A percentile compares a stretch with the other conserved stretches of the same genome.
phyloP scores from a whole-genome alignment of 2,888 invertebrate species.

The Campopleginae sp. region DNA sequence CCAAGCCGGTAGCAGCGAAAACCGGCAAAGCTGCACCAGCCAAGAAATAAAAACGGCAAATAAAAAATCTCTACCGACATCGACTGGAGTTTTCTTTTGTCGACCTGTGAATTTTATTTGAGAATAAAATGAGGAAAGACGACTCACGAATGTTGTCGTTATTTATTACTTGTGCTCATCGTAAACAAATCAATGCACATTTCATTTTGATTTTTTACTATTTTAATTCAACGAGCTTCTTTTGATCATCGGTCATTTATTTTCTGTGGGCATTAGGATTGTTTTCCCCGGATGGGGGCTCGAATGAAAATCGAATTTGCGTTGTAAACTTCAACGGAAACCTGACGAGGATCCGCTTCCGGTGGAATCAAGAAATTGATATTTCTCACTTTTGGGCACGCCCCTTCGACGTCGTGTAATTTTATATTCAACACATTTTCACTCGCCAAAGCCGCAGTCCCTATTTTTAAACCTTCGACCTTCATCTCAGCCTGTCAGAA shows the following conservation, averaged over 20 bases:
- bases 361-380: conserved; percentile 73
- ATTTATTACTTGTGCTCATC: conserved; percentile 27
- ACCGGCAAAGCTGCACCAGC: conserved; percentile 68
- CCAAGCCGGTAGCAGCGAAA: conserved; percentile 81
- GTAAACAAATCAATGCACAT: not conserved
- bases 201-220: not conserved
- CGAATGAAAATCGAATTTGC: conserved; percentile 69
- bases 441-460: conserved; percentile 71
- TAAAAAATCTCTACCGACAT: conserved; percentile 14
- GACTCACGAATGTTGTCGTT: conserved; percentile 42
- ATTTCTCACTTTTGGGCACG: conserved; percentile 64
- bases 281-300: conserved; percentile 69
- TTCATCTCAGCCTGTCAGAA: conserved; percentile 72
- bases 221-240: not conserved
- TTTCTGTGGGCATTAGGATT: conserved; percentile 9
- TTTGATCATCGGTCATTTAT: conserved; percentile 14
- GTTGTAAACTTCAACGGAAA: conserved; percentile 72
- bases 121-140: conserved; percentile 77
- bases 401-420: conserved; percentile 69
- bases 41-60: conserved; percentile 64
- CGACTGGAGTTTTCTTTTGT: conserved; percentile 54
- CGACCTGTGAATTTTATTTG: conserved; percentile 74
- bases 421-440: conserved; percentile 74
- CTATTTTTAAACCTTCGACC: conserved; percentile 73
- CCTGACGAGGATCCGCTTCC: conserved; percentile 71